phyloP scores from a whole-genome alignment of 2,888 invertebrate species.

The Melanchra persicariae region DNA sequence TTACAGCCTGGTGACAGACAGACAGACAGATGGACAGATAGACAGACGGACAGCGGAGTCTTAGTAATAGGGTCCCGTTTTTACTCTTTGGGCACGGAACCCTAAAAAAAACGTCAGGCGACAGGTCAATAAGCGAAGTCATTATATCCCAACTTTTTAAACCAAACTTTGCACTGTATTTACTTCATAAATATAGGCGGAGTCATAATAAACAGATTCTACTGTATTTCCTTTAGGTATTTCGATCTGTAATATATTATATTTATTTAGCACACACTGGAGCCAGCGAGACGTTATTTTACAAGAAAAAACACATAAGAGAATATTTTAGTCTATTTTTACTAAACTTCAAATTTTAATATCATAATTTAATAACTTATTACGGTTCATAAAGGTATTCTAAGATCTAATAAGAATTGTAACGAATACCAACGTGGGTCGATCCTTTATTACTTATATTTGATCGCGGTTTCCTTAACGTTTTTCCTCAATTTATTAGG shows the following conservation, averaged over 20 bases:
- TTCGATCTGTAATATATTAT: neutral
- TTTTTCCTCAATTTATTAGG: constrained; percentile 3
- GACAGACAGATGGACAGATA: no score
- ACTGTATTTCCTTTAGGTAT: neutral
- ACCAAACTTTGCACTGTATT: no score
- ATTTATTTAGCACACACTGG: neutral
- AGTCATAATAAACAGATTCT: no score
- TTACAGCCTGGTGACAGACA: no score
- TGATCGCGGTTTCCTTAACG: neutral
- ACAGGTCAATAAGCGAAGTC: no score
- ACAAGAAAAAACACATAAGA: neutral
- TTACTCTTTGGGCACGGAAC: no score
- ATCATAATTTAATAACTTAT: neutral
- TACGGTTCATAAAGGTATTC: neutral
- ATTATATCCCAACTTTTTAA: no score
- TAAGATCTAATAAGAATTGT: neutral
- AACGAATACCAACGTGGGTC: neutral
- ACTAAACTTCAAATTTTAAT: neutral
- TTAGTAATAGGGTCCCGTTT: no score
- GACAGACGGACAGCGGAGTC: no score
- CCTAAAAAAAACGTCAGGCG: no score
- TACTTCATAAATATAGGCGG: no score
- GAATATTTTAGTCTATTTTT: neutral
- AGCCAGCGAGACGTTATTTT: neutral
- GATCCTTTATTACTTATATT: neutral